Evolutionary conservation across 2,888 invertebrate genomes (phyloP).

Genomic region (Noctuana brunneofusca): DNA sequence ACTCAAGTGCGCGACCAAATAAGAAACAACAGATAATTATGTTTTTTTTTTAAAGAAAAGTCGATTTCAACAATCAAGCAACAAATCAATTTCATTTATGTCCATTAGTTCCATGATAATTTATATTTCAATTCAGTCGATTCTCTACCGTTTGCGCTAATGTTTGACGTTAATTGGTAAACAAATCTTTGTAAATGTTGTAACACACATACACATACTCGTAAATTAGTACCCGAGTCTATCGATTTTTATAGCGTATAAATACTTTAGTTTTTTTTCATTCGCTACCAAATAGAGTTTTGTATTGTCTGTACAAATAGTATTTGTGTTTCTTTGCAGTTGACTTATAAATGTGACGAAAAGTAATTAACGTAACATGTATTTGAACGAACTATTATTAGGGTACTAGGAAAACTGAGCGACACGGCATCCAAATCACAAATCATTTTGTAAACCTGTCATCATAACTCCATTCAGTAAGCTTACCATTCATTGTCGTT

Average conservation of each 20-base stretch:
- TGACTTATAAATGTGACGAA: neutral
- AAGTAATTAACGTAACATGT: no score
- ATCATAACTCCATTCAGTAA: neutral
- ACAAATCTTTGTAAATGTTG: neutral
- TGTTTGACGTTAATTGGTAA: slow-evolving; percentile 12
- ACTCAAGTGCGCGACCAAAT: no score
- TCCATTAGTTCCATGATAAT: neutral
- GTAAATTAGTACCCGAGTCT: neutral
- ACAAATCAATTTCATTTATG: no score
- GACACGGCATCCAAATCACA: neutral
- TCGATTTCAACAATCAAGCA: no score
- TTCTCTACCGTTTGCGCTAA: neutral
- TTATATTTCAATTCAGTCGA: neutral
- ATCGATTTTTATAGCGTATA: neutral
- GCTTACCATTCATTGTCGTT: slow-evolving; percentile 1
- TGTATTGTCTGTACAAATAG: no score
- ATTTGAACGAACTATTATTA: no score
- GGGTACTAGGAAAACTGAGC: neutral
- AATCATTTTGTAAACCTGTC: neutral
- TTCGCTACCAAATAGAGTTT: neutral
- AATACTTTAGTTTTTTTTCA: neutral
- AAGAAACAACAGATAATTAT: no score
- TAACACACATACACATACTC: slow-evolving; percentile 6
- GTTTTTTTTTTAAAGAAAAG: no score
- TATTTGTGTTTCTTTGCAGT: neutral